Percentiles rank a stretch among this genome's conserved stretches.
phyloP scores from a whole-genome alignment of 2,888 invertebrate species.

The Gasteruption jaculator region DNA sequence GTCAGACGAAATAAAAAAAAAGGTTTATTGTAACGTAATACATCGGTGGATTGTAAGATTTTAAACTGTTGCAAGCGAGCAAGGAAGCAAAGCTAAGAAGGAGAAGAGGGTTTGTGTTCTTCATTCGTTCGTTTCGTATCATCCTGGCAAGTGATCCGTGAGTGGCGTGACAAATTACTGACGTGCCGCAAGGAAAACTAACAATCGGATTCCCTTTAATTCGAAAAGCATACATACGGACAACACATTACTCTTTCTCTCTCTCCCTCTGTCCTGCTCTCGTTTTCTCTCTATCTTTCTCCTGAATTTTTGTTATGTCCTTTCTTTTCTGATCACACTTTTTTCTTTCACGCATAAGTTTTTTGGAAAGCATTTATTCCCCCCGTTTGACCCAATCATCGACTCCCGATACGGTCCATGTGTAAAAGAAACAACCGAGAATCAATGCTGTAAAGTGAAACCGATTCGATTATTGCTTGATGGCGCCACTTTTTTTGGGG shows the following conservation, averaged over 20 bases:
- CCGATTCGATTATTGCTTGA: too few relatives aligned
- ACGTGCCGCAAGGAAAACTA: conserved; percentile 30
- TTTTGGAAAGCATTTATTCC: too few relatives aligned
- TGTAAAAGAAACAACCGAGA: too few relatives aligned
- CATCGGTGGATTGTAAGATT: background rate
- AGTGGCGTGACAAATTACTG: conserved; percentile 33
- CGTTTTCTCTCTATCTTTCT: conserved; percentile 5
- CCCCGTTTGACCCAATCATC: too few relatives aligned
- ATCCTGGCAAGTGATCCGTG: conserved; percentile 20
- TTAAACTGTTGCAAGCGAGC: background rate
- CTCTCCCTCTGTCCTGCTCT: background rate
- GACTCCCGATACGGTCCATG: too few relatives aligned
- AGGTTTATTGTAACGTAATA: conserved; percentile 9
- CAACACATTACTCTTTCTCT: conserved; percentile 11
- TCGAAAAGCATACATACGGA: conserved; percentile 35
- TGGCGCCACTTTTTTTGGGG: too few relatives aligned
- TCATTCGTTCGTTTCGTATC: conserved; percentile 16
- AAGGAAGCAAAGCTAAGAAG: conserved; percentile 8
- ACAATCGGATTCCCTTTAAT: conserved; percentile 33
- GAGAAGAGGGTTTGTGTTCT: conserved; percentile 17
- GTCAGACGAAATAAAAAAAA: conserved; percentile 14
- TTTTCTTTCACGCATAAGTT: too few relatives aligned
- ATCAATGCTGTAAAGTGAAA: too few relatives aligned
- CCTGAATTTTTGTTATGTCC: too few relatives aligned
- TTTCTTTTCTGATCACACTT: too few relatives aligned